Conservation (phyloP, 1,140 invertebrate species). For the Scaptomyza montana region DNA sequence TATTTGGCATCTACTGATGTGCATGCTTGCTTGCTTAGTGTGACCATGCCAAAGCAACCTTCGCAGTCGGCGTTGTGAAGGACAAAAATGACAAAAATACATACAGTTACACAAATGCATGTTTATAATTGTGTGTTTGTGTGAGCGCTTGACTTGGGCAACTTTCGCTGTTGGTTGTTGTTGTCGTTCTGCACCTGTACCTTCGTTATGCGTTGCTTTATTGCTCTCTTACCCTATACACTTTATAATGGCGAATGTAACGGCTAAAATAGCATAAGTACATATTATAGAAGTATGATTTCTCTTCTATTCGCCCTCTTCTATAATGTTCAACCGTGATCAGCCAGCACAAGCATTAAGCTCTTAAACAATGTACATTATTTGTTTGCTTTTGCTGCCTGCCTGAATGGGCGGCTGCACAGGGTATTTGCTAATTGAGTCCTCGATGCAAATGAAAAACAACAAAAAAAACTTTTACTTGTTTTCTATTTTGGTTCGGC, state of each 20-base stretch:
- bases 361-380: not conserved
- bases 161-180: constrained; percentile 40
- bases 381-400: not conserved
- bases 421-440: constrained; percentile 12
- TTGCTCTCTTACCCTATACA: constrained; percentile 16
- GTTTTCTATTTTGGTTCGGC: constrained; percentile 49
- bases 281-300: too few relatives aligned
- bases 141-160: constrained; percentile 20
- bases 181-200: constrained; percentile 11
- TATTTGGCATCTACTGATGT: constrained; percentile 5
- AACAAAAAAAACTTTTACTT: constrained; percentile 42
- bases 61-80: constrained; percentile 38
- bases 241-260: not conserved
- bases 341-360: too few relatives aligned
- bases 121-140: not conserved
- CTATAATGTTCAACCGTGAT: too few relatives aligned
- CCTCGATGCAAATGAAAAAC: not conserved
- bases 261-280: too few relatives aligned
- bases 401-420: not conserved
- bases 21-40: constrained; percentile 25
- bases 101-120: not conserved
- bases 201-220: constrained; percentile 3
- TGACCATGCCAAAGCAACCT: constrained; percentile 46
- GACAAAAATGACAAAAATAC: constrained; percentile 28
- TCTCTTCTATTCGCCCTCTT: too few relatives aligned